Evolutionary conservation across 2,113 vertebrate genomes (phyloP).

Genomic region (Columba janthina): DNA sequence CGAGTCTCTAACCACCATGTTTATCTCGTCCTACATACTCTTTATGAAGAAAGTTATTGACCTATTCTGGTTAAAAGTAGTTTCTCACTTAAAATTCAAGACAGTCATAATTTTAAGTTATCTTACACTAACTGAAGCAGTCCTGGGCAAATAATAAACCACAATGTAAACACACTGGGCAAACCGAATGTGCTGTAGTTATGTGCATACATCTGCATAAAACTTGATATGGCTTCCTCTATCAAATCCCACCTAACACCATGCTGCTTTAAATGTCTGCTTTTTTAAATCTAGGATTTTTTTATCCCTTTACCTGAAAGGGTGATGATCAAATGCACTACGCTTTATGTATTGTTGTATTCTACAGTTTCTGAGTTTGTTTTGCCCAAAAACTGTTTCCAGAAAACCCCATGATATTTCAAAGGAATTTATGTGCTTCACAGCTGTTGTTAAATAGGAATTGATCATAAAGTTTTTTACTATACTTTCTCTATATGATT

Average conservation of each 20-base stretch:
- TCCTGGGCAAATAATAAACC: not conserved
- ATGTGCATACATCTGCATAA: not conserved
- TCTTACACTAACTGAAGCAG: not conserved
- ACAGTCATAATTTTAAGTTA: not conserved
- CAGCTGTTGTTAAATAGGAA: not conserved
- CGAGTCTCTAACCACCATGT: not conserved
- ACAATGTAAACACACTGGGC: not conserved
- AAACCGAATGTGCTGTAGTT: not conserved
- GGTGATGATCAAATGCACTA: not conserved
- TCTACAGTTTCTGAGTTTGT: not conserved
- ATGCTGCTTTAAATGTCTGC: not conserved
- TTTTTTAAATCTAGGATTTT: not conserved
- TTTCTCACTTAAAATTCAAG: not conserved
- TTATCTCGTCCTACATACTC: not conserved
- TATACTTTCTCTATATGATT: not conserved
- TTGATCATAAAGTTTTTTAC: not conserved
- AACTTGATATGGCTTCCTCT: not conserved
- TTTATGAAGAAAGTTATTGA: not conserved
- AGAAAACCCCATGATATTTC: fast-evolving
- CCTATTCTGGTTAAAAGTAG: not conserved
- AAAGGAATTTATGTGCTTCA: not conserved
- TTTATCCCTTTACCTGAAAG: not conserved
- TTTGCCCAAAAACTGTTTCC: not conserved
- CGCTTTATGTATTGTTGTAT: not conserved
- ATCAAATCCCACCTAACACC: not conserved